These are phyloP conservation scores for Crossoptilon crossoptilon DNA, from an alignment of 2,797 vertebrate species.

Conservation along the genomic window DNA sequence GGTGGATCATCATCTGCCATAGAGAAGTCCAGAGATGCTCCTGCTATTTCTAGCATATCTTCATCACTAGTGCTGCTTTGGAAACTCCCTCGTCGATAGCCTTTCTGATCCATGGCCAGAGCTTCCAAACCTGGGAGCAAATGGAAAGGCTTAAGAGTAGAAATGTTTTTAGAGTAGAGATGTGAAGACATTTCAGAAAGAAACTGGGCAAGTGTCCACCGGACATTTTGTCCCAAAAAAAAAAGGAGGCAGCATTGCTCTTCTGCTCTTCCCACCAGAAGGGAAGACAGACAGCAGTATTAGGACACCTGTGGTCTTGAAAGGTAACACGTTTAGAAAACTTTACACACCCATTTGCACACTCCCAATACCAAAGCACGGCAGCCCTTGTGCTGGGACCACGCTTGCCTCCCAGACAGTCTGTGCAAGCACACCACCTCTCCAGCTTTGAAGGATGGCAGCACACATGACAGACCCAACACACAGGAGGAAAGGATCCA, in stretches of 20 bases:
- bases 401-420: not conserved
- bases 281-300: not conserved
- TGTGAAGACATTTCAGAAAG: not conserved
- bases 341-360: not conserved
- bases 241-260: not conserved
- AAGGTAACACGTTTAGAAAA: not conserved
- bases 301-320: not conserved
- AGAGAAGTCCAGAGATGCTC: conserved; percentile 88
- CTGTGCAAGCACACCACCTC: not conserved
- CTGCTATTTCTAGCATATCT: conserved; percentile 92
- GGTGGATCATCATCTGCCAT: conserved; percentile 89
- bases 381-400: not conserved
- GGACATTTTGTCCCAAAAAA: not conserved
- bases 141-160: not conserved
- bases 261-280: not conserved
- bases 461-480: not conserved
- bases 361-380: not conserved
- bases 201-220: rapidly evolving
- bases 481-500: no score
- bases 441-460: not conserved
- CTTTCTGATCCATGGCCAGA: conserved; percentile 85
- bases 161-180: not conserved
- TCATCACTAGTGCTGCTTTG: conserved; percentile 90
- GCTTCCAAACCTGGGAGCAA: conserved; percentile 26
- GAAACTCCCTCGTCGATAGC: conserved; percentile 83